Evolutionary conservation across 2,888 invertebrate species (phyloP).

Genomic region (Alsophila aescularia): DNA sequence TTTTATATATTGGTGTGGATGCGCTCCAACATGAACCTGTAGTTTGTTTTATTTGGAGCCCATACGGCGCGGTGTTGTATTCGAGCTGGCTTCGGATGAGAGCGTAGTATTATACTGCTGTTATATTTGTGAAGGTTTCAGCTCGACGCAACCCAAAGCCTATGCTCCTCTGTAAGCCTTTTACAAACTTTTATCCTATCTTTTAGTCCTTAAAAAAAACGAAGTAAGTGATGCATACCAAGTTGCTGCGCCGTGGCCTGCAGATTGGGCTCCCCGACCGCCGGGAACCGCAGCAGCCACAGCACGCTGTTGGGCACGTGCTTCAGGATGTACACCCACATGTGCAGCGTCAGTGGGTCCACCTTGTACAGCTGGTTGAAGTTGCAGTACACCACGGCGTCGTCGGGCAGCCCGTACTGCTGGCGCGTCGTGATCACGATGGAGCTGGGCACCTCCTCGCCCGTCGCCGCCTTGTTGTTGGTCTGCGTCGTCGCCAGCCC

Average conservation of each 20-base stretch:
- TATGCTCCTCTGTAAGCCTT: too few species aligned
- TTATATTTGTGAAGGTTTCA: too few species aligned
- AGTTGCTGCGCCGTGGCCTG: slow-evolving; percentile 92
- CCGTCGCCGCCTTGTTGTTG: slow-evolving; percentile 99
- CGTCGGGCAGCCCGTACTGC: slow-evolving; percentile 98
- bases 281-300: slow-evolving; percentile 98
- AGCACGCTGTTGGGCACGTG: slow-evolving; percentile 97
- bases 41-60: too few species aligned
- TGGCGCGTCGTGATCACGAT: slow-evolving; percentile 98
- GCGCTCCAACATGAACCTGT: too few species aligned
- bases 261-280: slow-evolving; percentile 93
- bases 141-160: too few species aligned
- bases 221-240: slow-evolving; percentile 83
- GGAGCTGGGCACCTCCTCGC: slow-evolving; percentile 98
- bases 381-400: slow-evolving; percentile 99
- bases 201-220: too few species aligned
- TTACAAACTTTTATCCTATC: too few species aligned
- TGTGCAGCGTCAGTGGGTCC: slow-evolving; percentile 97
- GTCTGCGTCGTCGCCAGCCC: slow-evolving; percentile 98
- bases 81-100: too few species aligned
- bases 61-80: too few species aligned
- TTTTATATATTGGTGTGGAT: too few species aligned
- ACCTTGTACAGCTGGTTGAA: slow-evolving; percentile 99
- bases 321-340: slow-evolving; percentile 98
- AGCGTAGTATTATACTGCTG: too few species aligned